Evolutionary conservation across 2,888 invertebrate genomes (phyloP), one percentile per base, ranked within the genome.

Genomic region (Aelia acuminata): DNA sequence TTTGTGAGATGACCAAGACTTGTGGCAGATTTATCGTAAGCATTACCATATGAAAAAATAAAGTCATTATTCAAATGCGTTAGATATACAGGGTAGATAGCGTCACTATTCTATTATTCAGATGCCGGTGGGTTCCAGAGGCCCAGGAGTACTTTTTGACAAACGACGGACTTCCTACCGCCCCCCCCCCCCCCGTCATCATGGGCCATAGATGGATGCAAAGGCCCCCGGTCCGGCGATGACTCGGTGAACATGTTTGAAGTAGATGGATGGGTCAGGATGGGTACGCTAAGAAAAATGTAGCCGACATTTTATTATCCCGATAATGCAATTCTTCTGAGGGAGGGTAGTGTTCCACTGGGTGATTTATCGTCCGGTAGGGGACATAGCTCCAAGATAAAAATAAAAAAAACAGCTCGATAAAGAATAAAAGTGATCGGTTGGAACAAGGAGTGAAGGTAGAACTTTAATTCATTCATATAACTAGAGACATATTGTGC

Each of bases 271-370:
- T 90, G 88, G 84, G 26, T 50, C 49, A 47, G 75, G 89, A 90
- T 89, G 89, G 89, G 85, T 89, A 88, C 88, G 88, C 89, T 75
- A 89, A 89, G 89, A 90, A 89, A 90, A 90, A 89, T 89, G 89
- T 89, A 88, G 88, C 84, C 86, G 87, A 89, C 88, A 87, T 90
- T 90, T 90, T 90, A 90, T 90, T 90, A 89, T 90, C 88, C 87
- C 87, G 89, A 90, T 89, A 88, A 84, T 88, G 84, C 84, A 35
- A 70, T 80, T 88, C 89, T 90, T 85, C 80, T 87, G 88, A 87
- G 80, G 80, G 80, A 80, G 80, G 80, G 43, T 47, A n/a, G 80
- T 80, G 43, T 80, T 80, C 80, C 80, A n/a, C 18, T 3, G 75
- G 80, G 22, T 80, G 43, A 80, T 80, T 80, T 80, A 47, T 80